Percentiles rank a stretch among this genome's conserved stretches.
Evolutionary conservation across 2,888 invertebrate species (phyloP).

Genomic region (Lapara coniferarum): DNA sequence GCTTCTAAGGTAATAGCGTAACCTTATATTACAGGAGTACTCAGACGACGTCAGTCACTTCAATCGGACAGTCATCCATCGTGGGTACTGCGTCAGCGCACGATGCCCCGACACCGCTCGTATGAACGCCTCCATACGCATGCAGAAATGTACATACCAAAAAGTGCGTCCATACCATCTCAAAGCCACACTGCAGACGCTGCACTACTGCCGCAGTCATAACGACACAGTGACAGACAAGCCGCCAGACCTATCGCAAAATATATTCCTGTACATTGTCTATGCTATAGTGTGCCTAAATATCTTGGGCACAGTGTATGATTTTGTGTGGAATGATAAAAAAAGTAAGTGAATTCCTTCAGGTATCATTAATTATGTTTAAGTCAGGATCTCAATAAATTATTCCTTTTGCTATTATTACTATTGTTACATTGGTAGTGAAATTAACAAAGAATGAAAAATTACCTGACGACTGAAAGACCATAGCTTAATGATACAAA

Average conservation of each 20-base stretch:
- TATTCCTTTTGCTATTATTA: no score
- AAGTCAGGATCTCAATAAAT: no score
- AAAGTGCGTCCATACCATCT: not conserved
- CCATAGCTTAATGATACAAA: no score
- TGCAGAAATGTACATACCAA: slow-evolving; percentile 27
- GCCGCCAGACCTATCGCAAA: slow-evolving; percentile 11
- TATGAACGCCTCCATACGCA: slow-evolving; percentile 23
- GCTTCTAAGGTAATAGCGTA: no score
- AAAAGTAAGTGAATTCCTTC: slow-evolving; percentile 1
- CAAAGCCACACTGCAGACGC: slow-evolving; percentile 25
- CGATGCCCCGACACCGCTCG: slow-evolving; percentile 23
- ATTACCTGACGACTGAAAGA: no score
- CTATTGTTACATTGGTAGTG: no score
- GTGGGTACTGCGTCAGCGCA: slow-evolving; percentile 34
- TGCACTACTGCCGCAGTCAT: slow-evolving; percentile 33
- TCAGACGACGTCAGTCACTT: slow-evolving; percentile 24
- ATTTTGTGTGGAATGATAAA: slow-evolving; percentile 17
- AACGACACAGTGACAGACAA: slow-evolving; percentile 8
- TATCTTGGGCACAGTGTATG: slow-evolving; percentile 1
- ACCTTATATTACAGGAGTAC: slow-evolving; percentile 25
- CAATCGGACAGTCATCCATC: slow-evolving; percentile 33
- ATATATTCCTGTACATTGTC: slow-evolving; percentile 28
- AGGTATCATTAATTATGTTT: no score
- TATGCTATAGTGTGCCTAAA: slow-evolving; percentile 28
- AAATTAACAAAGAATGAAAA: no score